phyloP scores from a whole-genome alignment of 1,140 invertebrate genomes.

The Camponotus floridanus region DNA sequence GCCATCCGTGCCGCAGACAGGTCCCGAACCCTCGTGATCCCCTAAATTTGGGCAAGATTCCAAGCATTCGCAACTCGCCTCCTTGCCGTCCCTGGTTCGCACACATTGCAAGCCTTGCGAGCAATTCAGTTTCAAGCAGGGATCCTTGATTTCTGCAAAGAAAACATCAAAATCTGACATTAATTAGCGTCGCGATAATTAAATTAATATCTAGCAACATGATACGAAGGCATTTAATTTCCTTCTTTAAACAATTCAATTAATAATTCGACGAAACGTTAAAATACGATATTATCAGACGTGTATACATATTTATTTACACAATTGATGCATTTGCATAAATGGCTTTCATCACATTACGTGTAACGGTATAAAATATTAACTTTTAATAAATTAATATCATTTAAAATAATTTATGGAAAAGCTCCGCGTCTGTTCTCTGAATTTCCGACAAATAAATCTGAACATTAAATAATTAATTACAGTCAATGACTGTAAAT shows the following conservation, averaged over 20 bases:
- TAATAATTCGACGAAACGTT: neutral
- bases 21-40: conserved; percentile 91
- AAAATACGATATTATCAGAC: neutral
- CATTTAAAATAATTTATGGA: neutral
- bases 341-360: neutral
- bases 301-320: neutral
- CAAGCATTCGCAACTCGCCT: conserved; percentile 91
- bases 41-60: conserved; percentile 92
- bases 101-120: conserved; percentile 92
- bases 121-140: conserved; percentile 91
- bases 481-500: neutral
- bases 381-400: neutral
- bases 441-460: conserved; percentile 10
- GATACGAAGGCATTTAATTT: neutral
- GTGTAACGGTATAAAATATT: neutral
- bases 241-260: neutral
- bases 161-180: conserved; percentile 33
- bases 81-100: conserved; percentile 91
- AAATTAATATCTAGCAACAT: neutral
- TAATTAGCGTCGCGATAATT: neutral
- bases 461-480: neutral
- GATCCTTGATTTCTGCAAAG: conserved; percentile 91
- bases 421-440: neutral
- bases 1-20: conserved; percentile 92
- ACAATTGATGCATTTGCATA: neutral